Percentiles rank a stretch among this genome's conserved stretches.
These are phyloP conservation scores for Glareola pratincola DNA, from an alignment of 2,113 vertebrate genomes.

Conservation along the genomic window DNA sequence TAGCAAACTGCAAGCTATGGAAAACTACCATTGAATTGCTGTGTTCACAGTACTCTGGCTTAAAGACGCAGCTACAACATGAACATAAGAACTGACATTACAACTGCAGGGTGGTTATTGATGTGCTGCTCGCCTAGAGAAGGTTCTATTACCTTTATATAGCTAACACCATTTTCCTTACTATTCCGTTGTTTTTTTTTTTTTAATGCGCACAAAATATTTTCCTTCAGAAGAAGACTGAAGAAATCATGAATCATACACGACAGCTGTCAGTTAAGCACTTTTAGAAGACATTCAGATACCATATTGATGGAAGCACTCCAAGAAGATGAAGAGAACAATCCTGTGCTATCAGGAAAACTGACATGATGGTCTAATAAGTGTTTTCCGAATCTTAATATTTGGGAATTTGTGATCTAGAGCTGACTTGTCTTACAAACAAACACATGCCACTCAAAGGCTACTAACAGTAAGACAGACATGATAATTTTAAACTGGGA, in stretches of 20 bases:
- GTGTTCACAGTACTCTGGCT: background rate
- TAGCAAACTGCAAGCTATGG: background rate
- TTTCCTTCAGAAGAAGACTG: background rate
- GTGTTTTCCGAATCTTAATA: background rate
- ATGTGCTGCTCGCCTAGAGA: background rate
- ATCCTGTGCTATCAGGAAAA: background rate
- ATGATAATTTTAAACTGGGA: background rate
- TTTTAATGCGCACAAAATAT: background rate
- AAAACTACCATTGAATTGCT: background rate
- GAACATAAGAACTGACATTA: background rate
- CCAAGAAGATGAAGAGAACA: conserved; percentile 17
- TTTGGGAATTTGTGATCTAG: background rate
- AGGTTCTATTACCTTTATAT: background rate
- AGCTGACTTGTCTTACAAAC: background rate
- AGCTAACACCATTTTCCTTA: background rate
- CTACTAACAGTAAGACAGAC: background rate
- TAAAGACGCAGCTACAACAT: background rate
- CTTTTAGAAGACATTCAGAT: conserved; percentile 16
- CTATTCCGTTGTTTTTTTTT: background rate
- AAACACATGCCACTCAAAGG: background rate
- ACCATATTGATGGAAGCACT: conserved; percentile 5
- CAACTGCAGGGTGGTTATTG: background rate
- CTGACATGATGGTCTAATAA: background rate
- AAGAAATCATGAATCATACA: background rate
- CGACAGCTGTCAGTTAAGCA: conserved; percentile 34